A percentile compares a stretch with the other conserved stretches of the same genome.
phyloP scores from a whole-genome alignment of 2,888 invertebrate genomes.

The Bombyx huttoni region DNA sequence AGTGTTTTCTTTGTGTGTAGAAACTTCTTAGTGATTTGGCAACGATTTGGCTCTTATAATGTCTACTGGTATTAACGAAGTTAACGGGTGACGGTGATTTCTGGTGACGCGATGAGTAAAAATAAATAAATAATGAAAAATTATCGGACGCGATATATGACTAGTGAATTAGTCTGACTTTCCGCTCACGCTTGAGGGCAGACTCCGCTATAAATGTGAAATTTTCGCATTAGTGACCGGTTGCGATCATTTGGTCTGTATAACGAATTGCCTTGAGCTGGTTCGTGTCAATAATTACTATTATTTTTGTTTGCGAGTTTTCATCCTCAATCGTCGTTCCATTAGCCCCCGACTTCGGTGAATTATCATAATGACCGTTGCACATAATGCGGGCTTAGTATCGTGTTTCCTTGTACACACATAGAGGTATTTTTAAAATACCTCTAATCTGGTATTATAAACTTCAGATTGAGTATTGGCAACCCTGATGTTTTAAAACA shows the following conservation, averaged over 20 bases:
- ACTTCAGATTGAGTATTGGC: neutral
- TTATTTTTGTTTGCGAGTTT: conserved; percentile 49
- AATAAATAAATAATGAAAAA: neutral
- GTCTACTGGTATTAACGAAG: too few species aligned
- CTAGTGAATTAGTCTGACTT: conserved; percentile 9
- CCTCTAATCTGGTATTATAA: conserved; percentile 1
- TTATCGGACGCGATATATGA: neutral
- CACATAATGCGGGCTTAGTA: conserved; percentile 30
- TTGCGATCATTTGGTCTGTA: conserved; percentile 48
- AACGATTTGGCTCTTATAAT: too few species aligned
- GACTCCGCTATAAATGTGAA: conserved; percentile 56
- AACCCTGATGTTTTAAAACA: conserved; percentile 16
- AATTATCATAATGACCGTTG: conserved; percentile 55
- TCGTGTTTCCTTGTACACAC: conserved; percentile 37
- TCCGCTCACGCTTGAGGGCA: conserved; percentile 45
- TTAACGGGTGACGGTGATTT: too few species aligned
- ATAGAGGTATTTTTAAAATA: conserved; percentile 4
- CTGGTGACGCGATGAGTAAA: too few species aligned
- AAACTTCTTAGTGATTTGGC: too few species aligned
- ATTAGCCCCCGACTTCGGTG: conserved; percentile 56
- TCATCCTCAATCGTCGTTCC: conserved; percentile 51
- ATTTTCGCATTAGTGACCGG: conserved; percentile 62
- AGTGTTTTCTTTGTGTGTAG: too few species aligned
- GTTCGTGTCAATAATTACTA: conserved; percentile 70
- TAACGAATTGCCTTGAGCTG: conserved; percentile 38